Base-by-base conservation (phyloP, 2,888 invertebrate genomes). In the Drosophila neutralis region DNA sequence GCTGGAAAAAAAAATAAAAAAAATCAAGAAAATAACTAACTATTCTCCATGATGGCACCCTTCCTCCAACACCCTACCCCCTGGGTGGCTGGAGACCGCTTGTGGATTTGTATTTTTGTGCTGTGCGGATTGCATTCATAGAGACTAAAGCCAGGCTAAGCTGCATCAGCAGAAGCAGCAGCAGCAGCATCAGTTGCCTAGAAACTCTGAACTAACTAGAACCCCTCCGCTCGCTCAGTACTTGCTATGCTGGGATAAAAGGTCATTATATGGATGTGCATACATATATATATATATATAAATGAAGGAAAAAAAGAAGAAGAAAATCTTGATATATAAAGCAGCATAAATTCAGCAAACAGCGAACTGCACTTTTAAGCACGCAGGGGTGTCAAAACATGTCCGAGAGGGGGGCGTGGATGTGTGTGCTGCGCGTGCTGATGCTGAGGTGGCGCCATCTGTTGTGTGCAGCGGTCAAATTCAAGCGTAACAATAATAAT, bases 51-150 rank as follows among this genome's bases (percentile, higher is more conserved):
- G 45, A 21, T 45, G 45, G 45, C 15, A 15, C 15, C 21, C 31
- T 1, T 10, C 8, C 51, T 31, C 27, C 38, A 27, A 33, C 36
- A 27, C n/a, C 21, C 18, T 11, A 18, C 36, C 31, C 21, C 24
- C 49, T 53, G 48, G 36, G 31, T 48, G 62, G 51, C 73, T 74
- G 60, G 63, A 66, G 83, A 77, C 77, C 74, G 80, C 83, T 80
- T 78, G 83, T 69, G 78, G 80, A 65, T 76, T 76, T 62, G 52
- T 31, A 53, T 35, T 53, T 75, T 69, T 69, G 61, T 58, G 52
- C 80, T 62, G 51, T 67, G 57, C 36, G 60, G 60, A 71, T 73
- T 76, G 81, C 81, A 71, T 76, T 82, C 82, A 76, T 70, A 73
- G 63, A 69, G 73, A 87, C 61, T 72, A 76, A 64, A 64, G 73